Conservation (phyloP, 1,140 invertebrate genomes). For the Hycleus phaleratus region DNA sequence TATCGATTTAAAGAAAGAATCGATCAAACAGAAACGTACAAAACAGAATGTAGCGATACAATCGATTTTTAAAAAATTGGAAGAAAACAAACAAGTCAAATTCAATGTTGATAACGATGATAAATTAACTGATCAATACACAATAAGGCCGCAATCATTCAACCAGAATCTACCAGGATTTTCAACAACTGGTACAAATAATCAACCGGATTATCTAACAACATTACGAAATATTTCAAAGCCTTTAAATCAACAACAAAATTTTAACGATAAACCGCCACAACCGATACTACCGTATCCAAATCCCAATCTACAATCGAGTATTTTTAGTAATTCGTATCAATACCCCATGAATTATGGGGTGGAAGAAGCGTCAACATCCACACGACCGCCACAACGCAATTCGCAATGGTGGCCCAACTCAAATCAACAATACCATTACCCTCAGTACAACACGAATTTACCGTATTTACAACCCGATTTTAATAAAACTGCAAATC, state of each 20-base stretch:
- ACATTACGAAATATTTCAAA: slow-evolving; percentile 21
- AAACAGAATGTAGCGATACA: slow-evolving; percentile 50
- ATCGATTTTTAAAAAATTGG: slow-evolving; percentile 59
- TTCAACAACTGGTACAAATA: slow-evolving; percentile 9
- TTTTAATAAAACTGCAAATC: not conserved
- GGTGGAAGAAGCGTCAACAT: not conserved
- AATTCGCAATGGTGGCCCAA: slow-evolving; percentile 16
- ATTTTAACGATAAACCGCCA: not conserved
- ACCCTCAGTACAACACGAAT: not conserved
- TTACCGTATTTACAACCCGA: not conserved
- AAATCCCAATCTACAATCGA: slow-evolving; percentile 1
- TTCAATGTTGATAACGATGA: slow-evolving; percentile 31
- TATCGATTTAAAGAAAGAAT: slow-evolving; percentile 21
- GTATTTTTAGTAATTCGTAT: slow-evolving; percentile 7
- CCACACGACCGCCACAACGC: not conserved
- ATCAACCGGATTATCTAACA: slow-evolving; percentile 21
- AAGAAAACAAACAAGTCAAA: slow-evolving; percentile 52
- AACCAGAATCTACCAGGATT: slow-evolving; percentile 26
- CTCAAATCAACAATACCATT: slow-evolving; percentile 9
- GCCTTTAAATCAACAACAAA: slow-evolving; percentile 14
- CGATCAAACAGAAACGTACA: slow-evolving; percentile 31
- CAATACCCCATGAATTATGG: slow-evolving; percentile 1
- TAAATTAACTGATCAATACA: slow-evolving; percentile 17
- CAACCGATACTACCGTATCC: not conserved
- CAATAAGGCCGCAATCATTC: slow-evolving; percentile 17